Percentiles rank a stretch among this genome's conserved stretches.
Conservation (phyloP, 2,888 invertebrate species). For the Sabatieria punctata region DNA sequence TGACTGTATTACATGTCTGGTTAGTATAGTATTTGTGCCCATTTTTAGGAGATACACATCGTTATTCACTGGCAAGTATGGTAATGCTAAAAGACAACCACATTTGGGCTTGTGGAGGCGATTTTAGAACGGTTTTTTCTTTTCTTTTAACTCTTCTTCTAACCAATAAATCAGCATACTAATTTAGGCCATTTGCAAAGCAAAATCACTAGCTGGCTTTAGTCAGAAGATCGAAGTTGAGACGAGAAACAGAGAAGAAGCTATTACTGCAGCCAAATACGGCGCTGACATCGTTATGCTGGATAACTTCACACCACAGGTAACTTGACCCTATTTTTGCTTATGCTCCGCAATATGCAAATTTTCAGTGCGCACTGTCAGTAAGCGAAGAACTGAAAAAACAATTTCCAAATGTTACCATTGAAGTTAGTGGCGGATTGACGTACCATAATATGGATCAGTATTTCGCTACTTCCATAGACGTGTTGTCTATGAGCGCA, state of each 20-base stretch:
- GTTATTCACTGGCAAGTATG: slow-evolving; percentile 36
- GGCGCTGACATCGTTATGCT: slow-evolving; percentile 37
- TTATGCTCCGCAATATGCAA: too few relatives aligned
- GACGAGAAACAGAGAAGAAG: slow-evolving; percentile 33
- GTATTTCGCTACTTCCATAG: slow-evolving; percentile 29
- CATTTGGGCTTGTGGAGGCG: slow-evolving; percentile 32
- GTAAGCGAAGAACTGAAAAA: slow-evolving; percentile 28
- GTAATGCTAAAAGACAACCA: slow-evolving; percentile 39
- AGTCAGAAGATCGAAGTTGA: slow-evolving; percentile 36
- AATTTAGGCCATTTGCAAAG: slow-evolving; percentile 33
- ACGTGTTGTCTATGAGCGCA: slow-evolving; percentile 34
- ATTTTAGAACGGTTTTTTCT: slow-evolving; percentile 26
- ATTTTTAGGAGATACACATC: slow-evolving; percentile 27
- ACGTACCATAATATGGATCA: slow-evolving; percentile 25
- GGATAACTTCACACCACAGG: slow-evolving; percentile 35
- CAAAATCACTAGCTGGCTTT: slow-evolving; percentile 27
- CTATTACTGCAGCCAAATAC: slow-evolving; percentile 32
- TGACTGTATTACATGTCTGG: too few relatives aligned
- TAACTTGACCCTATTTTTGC: slow-evolving; percentile 14
- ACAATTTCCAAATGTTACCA: slow-evolving; percentile 25
- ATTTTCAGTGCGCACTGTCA: too few relatives aligned
- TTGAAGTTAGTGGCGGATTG: slow-evolving; percentile 37
- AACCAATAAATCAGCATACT: neutral
- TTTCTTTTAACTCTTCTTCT: neutral
- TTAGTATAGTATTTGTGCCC: too few relatives aligned